Conservation (phyloP, 1,140 invertebrate species). For the Druon quercuslanigerum region DNA sequence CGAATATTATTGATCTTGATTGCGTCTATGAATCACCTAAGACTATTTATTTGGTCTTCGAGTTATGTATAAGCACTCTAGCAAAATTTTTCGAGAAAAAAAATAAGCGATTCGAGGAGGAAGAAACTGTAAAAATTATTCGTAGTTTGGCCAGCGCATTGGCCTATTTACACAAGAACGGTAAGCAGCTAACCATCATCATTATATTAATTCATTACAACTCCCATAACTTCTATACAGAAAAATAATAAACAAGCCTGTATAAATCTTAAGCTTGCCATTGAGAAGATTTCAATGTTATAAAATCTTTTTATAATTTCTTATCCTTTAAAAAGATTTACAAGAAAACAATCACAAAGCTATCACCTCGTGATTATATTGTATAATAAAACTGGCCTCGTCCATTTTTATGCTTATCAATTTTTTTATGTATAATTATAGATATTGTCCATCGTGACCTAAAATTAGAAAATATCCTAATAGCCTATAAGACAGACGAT, state of each 20-base stretch:
- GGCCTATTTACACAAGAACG: slow-evolving; percentile 77
- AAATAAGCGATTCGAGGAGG: slow-evolving; percentile 67
- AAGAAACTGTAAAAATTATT: slow-evolving; percentile 71
- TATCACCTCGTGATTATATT: too few relatives aligned
- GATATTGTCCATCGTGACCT: slow-evolving; percentile 79
- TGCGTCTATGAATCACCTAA: slow-evolving; percentile 76
- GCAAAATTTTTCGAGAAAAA: slow-evolving; percentile 65
- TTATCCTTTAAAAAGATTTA: too few relatives aligned
- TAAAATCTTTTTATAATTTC: too few relatives aligned
- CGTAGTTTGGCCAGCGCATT: slow-evolving; percentile 73
- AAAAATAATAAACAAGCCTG: too few relatives aligned
- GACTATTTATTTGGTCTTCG: slow-evolving; percentile 74
- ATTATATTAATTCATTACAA: too few relatives aligned
- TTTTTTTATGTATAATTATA: slow-evolving; percentile 55
- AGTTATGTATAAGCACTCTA: slow-evolving; percentile 74
- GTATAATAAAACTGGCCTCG: too few relatives aligned
- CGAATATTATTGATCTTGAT: slow-evolving; percentile 76
- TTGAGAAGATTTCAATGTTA: too few relatives aligned
- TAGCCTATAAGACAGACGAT: slow-evolving; percentile 71
- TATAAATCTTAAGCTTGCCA: slow-evolving; percentile 24
- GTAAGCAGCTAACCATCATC: slow-evolving; percentile 55
- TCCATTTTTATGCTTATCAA: too few relatives aligned
- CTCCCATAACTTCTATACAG: too few relatives aligned
- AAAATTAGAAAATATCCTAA: slow-evolving; percentile 78
- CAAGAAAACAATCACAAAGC: too few relatives aligned